Conservation (phyloP, 2,113 vertebrate species). For the Eurypyga helias region DNA sequence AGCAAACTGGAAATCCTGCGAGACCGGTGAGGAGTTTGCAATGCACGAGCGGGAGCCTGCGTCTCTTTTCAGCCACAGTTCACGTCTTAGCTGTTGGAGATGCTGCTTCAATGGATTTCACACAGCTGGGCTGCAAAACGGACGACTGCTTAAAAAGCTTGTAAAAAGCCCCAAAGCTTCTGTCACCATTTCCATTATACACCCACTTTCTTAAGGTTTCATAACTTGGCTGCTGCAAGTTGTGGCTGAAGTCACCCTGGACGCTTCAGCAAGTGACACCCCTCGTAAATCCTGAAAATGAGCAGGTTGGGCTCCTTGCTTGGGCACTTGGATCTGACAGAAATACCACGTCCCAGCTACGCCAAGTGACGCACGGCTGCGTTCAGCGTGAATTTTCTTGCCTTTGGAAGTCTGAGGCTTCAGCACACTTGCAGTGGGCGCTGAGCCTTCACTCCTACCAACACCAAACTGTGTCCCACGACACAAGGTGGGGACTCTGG, state of each 20-base stretch:
- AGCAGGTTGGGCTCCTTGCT: constrained; percentile 1
- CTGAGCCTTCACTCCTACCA: not conserved
- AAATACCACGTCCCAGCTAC: not conserved
- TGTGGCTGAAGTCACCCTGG: constrained; percentile 23
- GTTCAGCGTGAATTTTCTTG: not conserved
- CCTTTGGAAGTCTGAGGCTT: not conserved
- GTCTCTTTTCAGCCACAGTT: not conserved
- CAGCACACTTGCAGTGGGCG: not conserved
- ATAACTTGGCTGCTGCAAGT: not conserved
- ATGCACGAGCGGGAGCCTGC: not conserved
- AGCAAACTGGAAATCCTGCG: not conserved
- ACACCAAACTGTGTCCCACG: not conserved
- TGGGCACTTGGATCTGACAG: not conserved
- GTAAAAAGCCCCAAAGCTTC: not conserved
- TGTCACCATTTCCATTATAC: constrained; percentile 23
- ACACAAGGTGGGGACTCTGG: not conserved
- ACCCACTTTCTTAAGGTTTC: not conserved
- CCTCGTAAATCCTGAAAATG: not conserved
- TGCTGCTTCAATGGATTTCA: not conserved
- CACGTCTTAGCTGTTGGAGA: not conserved
- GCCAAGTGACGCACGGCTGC: rapidly evolving
- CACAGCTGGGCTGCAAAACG: not conserved
- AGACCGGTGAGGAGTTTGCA: not conserved
- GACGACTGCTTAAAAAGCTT: not conserved
- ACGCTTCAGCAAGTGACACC: not conserved